Conservation (phyloP, 2,888 invertebrate genomes). For the Diaperis boleti region DNA sequence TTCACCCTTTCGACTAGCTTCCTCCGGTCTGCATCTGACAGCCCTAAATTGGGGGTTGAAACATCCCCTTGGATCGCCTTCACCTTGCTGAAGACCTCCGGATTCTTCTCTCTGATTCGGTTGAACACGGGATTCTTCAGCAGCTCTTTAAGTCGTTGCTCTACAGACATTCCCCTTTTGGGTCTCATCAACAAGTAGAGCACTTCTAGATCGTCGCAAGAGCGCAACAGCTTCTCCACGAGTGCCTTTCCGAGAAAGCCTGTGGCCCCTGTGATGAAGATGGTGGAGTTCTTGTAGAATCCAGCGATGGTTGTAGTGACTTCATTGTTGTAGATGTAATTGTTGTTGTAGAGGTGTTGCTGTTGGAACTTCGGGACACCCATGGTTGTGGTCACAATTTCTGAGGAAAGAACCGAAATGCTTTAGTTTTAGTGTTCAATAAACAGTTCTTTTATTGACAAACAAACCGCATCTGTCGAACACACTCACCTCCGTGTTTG, state of each 20-base stretch:
- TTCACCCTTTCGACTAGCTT: conserved; percentile 77
- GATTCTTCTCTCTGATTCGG: conserved; percentile 73
- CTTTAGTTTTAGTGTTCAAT: too few relatives aligned
- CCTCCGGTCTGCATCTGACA: conserved; percentile 74
- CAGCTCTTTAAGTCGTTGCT: conserved; percentile 79
- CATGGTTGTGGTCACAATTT: conserved; percentile 18
- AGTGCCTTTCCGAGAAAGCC: conserved; percentile 96
- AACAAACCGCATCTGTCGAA: too few relatives aligned
- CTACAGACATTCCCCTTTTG: conserved; percentile 77
- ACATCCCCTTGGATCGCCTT: conserved; percentile 83
- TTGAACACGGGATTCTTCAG: conserved; percentile 82
- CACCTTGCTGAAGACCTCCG: conserved; percentile 76
- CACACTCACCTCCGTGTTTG: too few relatives aligned
- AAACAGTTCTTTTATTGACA: too few relatives aligned
- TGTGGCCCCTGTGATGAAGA: conserved; percentile 67
- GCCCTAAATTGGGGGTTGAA: conserved; percentile 76
- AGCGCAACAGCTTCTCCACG: conserved; percentile 90
- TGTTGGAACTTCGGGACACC: conserved; percentile 30
- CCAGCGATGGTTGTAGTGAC: conserved; percentile 54
- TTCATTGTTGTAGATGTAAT: conserved; percentile 36
- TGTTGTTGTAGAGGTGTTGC: conserved; percentile 22
- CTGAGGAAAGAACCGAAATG: too few relatives aligned
- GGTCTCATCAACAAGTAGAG: conserved; percentile 87
- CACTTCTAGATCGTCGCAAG: conserved; percentile 81
- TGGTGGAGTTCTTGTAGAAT: conserved; percentile 62